Evolutionary conservation across 1,140 invertebrate genomes (phyloP).

Genomic region (Bombus ignitus): DNA sequence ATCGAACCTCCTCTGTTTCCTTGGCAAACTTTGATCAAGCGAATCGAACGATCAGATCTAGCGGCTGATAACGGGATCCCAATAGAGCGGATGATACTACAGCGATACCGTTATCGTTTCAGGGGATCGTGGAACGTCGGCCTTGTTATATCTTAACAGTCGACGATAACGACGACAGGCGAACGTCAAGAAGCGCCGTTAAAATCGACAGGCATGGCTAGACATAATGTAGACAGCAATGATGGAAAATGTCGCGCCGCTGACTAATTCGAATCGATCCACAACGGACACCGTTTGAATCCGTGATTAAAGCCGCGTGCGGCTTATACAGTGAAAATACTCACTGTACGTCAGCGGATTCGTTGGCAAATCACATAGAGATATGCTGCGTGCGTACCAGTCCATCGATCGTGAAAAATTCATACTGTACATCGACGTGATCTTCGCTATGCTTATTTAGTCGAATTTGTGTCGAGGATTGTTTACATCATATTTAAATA

Average conservation of each 20-base stretch:
- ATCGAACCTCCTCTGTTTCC: neutral
- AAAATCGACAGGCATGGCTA: neutral
- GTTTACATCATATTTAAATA: too few relatives aligned
- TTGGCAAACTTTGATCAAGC: neutral
- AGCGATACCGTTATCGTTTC: constrained; percentile 29
- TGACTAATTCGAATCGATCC: constrained; percentile 27
- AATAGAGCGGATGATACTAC: neutral
- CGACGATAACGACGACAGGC: neutral
- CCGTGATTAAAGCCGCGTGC: neutral
- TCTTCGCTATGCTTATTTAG: too few relatives aligned
- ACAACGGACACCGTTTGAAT: constrained; percentile 4
- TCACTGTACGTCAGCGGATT: neutral
- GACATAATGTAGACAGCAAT: constrained; percentile 23
- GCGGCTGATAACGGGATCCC: neutral
- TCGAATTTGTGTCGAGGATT: too few relatives aligned
- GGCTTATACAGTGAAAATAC: neutral
- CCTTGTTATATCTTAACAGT: constrained; percentile 7
- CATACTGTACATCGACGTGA: too few relatives aligned
- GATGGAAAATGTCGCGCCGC: constrained; percentile 7
- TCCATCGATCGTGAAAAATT: neutral
- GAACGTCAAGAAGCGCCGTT: neutral
- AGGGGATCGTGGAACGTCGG: neutral
- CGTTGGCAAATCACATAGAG: neutral
- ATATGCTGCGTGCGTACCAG: neutral
- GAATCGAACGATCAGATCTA: neutral